Evolutionary conservation across 2,888 invertebrate genomes (phyloP), one percentile per base, ranked within the genome.

Genomic region (Caenorhabditis sulstoni): DNA sequence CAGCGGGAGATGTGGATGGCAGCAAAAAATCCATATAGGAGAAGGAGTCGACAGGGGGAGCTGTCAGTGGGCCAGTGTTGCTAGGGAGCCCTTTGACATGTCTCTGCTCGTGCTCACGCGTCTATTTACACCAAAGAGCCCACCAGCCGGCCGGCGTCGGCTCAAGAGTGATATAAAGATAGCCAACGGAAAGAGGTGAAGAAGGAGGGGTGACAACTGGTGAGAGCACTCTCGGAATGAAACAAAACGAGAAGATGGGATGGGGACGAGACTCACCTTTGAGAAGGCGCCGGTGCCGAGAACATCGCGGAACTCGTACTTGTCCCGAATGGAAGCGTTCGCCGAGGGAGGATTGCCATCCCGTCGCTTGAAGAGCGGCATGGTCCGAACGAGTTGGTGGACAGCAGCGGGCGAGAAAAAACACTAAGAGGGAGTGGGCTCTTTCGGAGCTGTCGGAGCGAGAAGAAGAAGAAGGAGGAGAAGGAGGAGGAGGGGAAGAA

Each of bases 241-340:
- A 29, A 29, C 3, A 3, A 29, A 29, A 3, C 29, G 29, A 29
- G 29, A n/a, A n/a, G n/a, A n/a, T n/a, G n/a, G n/a, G n/a, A n/a
- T n/a, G n/a, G n/a, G n/a, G n/a, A 37, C 18, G n/a, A 16, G 18
- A 66, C 73, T 23, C 23, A 84, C 85, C 81, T 87, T 89, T 0
- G 89, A 90, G 67, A 90, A 89, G 23, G 90, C 90, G 12, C 89
- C 89, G 1, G 90, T 90, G 12, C 90, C 90, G 2, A 90, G 83
- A 2, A 89, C 85, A 64, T 90, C 89, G 9, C 87, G 85, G 76
- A 90, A 89, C 20, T 90, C 89, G 77, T 87, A 90, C 8, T 82
- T 79, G 22, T 89, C 89, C 20, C 85, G 82, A 59, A 88, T 84
- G 23, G 82, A 57, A 20, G 73, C 50, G 44, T 50, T 73, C 12